Evolutionary conservation across 2,888 invertebrate species (phyloP), one percentile per base, ranked within the genome.

Genomic region (Galerucella nymphaeae): DNA sequence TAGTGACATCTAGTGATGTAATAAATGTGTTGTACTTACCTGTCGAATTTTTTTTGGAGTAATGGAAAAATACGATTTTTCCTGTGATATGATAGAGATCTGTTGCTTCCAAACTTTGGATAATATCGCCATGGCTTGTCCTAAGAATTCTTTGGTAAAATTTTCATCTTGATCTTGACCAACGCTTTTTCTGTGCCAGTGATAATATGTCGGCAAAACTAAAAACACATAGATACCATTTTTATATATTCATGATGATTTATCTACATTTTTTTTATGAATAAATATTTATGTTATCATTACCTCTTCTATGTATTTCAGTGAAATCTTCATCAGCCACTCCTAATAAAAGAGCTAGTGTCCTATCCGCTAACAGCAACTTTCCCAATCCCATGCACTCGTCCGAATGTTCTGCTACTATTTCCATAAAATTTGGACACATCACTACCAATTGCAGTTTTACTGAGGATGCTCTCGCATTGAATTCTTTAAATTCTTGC

Each of bases 61-160:
- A 45, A 93, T 90, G 2, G 93, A 93, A 82, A 93, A 93, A 75
- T 90, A 88, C 66, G 93, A 90, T 84, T 91, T 89, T 80, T 87
- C 83, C 79, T 86, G 85, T 8, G 84, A 81, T 0, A 82, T 80
- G 13, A 83, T 81, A 0, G 86, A 85, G 61, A 85, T 86, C 77
- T 87, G 87, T 74, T 87, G 86, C 75, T 87, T 87, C 85, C 86
- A 86, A 55, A 88, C 87, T 72, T 84, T 84, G 14, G 94, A 91
- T 41, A 95, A 88, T 75, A 94, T 94, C 23, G 93, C 92, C 76
- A 95, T 93, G 0, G 95, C 94, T 9, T 93, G 92, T 0, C 93
- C 92, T n/a, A 96, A 87, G 82, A 96, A 93, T 75, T 94, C 94
- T 76, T 94, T 93, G 48, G 95, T 94, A 83, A 95, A 94, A 0